Conservation (phyloP, 2,113 vertebrate genomes). For the Anhinga rufa region DNA sequence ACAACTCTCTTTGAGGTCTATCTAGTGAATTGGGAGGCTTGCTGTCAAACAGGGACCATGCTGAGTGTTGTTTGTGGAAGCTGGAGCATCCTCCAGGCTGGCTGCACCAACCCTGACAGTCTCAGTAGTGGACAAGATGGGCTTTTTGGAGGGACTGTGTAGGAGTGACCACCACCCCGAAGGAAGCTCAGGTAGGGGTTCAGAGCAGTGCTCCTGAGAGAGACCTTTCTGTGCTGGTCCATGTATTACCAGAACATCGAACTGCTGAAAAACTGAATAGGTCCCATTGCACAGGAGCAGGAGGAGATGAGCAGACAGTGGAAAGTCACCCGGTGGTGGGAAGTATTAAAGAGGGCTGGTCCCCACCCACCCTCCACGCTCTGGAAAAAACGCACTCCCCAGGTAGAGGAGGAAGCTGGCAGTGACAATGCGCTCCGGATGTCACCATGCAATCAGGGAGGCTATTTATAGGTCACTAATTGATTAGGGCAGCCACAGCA, state of each 20-base stretch:
- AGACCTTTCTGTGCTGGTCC: background rate
- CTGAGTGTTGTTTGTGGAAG: background rate
- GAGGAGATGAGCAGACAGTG: background rate
- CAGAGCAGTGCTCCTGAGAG: background rate
- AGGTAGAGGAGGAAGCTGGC: constrained; percentile 33
- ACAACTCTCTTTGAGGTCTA: background rate
- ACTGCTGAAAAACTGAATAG: background rate
- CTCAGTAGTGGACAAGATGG: background rate
- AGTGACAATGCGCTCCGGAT: background rate
- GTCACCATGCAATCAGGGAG: constrained; percentile 15
- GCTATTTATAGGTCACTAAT: constrained; percentile 38
- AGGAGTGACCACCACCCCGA: background rate
- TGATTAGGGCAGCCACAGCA: constrained; percentile 9
- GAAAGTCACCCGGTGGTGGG: background rate
- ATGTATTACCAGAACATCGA: background rate
- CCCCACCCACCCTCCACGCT: background rate
- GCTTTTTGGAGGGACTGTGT: background rate
- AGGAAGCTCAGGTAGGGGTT: background rate
- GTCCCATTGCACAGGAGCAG: background rate
- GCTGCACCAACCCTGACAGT: background rate
- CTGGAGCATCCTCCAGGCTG: background rate
- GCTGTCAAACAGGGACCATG: background rate
- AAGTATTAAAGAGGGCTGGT: background rate
- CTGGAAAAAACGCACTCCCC: background rate
- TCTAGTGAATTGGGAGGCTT: background rate